Percentiles rank a stretch among this genome's conserved stretches.
Conservation (phyloP, 2,888 invertebrate species). For the Lasioglossum leucozonium region DNA sequence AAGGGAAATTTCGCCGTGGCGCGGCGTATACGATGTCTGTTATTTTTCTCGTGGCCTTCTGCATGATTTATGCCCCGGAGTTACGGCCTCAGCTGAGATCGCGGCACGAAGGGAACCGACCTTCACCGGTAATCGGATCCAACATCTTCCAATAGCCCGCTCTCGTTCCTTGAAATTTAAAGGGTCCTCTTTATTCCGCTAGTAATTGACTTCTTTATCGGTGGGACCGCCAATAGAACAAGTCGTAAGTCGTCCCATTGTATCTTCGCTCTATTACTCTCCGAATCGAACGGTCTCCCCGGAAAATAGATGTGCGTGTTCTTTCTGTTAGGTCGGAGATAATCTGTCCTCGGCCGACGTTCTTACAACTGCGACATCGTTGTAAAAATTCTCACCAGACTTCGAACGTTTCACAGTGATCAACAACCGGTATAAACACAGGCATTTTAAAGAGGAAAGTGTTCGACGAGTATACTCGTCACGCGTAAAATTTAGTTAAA, state of each 20-base stretch:
- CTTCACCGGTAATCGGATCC: conserved; percentile 28
- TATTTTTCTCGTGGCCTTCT: conserved; percentile 48
- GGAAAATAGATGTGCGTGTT: not conserved
- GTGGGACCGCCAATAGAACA: not conserved
- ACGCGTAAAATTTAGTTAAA: too few relatives aligned
- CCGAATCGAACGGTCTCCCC: not conserved
- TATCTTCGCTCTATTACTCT: not conserved
- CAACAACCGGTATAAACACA: too few relatives aligned
- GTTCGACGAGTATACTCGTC: too few relatives aligned
- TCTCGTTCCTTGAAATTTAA: conserved; percentile 3
- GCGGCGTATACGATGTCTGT: conserved; percentile 10
- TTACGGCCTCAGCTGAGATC: conserved; percentile 10
- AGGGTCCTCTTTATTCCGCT: conserved; percentile 3
- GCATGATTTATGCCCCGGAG: conserved; percentile 51
- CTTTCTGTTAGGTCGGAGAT: not conserved
- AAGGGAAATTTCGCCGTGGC: conserved; percentile 48
- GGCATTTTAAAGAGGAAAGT: too few relatives aligned
- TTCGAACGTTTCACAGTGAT: too few relatives aligned
- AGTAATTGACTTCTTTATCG: conserved; percentile 13
- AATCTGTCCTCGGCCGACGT: too few relatives aligned
- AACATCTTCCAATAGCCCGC: conserved; percentile 11
- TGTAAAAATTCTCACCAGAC: too few relatives aligned
- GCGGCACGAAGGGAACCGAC: conserved; percentile 35
- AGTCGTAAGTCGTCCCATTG: conserved; percentile 2
- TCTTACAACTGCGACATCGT: too few relatives aligned